Percentiles rank a stretch among this genome's conserved stretches.
Evolutionary conservation across 2,888 invertebrate species (phyloP).

Genomic region (Deroplatys truncata): DNA sequence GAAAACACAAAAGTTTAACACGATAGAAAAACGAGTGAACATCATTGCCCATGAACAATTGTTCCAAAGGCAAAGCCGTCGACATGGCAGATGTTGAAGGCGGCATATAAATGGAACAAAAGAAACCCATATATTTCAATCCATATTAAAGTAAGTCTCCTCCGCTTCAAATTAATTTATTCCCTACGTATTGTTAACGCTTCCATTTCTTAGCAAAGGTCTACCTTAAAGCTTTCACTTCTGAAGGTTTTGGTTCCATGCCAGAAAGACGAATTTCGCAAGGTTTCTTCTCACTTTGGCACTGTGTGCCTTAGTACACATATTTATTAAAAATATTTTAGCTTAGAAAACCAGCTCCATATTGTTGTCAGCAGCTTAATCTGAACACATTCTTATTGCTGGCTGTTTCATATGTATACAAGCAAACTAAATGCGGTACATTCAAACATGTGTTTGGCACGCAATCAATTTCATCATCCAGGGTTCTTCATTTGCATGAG

Average conservation of each 20-base stretch:
- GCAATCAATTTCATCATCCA: not conserved
- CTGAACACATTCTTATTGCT: not conserved
- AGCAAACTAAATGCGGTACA: not conserved
- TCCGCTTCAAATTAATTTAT: no score
- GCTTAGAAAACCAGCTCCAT: not conserved
- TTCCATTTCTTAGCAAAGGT: no score
- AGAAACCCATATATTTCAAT: no score
- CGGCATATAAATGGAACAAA: no score
- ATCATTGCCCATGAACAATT: no score
- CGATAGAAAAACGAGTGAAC: no score
- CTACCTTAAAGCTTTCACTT: not conserved
- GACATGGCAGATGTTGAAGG: no score
- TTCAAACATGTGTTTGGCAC: not conserved
- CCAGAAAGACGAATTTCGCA: not conserved
- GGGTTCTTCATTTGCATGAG: not conserved
- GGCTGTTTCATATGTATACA: not conserved
- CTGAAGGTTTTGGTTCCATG: not conserved
- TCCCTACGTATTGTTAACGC: no score
- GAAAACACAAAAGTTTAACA: no score
- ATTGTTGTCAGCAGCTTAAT: not conserved
- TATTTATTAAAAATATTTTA: not conserved
- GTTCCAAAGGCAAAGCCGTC: no score
- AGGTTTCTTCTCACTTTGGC: not conserved
- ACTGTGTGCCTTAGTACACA: not conserved
- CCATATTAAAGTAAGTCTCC: no score